These are phyloP conservation scores for Darevskia nairensis DNA, from an alignment of 2,797 vertebrate genomes.

Conservation along the genomic window DNA sequence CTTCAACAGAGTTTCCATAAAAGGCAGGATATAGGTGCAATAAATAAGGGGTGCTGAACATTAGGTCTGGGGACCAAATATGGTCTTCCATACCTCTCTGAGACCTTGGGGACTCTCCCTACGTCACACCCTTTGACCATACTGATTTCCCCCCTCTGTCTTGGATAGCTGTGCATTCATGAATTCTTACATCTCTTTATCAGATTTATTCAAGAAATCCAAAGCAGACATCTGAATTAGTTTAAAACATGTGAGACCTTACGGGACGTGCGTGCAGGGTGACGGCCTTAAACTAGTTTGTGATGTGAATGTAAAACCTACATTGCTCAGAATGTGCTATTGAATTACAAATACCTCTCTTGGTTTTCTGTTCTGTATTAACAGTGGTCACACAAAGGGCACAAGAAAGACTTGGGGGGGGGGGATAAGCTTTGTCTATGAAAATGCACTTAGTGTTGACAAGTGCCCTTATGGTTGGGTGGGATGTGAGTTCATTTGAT, in stretches of 20 bases:
- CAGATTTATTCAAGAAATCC: neutral
- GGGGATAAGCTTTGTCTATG: neutral
- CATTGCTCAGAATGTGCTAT: neutral
- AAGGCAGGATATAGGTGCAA: too few relatives aligned
- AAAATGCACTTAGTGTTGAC: neutral
- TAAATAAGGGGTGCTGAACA: too few relatives aligned
- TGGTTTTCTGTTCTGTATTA: neutral
- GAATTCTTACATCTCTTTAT: neutral
- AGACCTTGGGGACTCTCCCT: too few relatives aligned
- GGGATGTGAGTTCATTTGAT: constrained; percentile 21
- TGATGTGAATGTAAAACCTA: neutral
- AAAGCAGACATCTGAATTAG: neutral
- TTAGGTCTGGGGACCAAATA: too few relatives aligned
- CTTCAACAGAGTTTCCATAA: neutral
- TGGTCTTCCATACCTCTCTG: too few relatives aligned
- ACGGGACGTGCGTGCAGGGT: neutral
- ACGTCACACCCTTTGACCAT: too few relatives aligned
- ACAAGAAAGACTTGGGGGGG: neutral
- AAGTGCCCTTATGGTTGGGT: constrained; percentile 3
- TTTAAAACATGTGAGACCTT: neutral
- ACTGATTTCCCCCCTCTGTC: too few relatives aligned
- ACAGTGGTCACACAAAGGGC: neutral
- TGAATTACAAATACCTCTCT: neutral
- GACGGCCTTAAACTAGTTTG: neutral
- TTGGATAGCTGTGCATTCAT: neutral